Conservation (phyloP, 2,113 vertebrate species). For the Meriones unguiculatus region DNA sequence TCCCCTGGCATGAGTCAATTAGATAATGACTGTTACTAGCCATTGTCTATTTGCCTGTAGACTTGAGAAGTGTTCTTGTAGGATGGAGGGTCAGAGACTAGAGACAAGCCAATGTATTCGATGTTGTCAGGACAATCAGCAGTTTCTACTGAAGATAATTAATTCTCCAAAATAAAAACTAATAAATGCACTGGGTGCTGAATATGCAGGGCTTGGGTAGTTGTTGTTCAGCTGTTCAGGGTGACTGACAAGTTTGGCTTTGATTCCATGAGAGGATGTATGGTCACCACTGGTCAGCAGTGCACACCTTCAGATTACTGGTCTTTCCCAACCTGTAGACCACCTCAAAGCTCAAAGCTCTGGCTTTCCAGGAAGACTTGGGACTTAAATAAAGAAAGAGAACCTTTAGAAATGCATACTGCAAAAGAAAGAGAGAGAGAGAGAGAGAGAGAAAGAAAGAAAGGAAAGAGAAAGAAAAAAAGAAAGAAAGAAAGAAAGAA, state of each 20-base stretch:
- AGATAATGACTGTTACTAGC: neutral
- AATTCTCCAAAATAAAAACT: neutral
- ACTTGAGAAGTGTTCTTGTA: neutral
- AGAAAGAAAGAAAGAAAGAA: too few relatives aligned
- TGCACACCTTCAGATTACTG: neutral
- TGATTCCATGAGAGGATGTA: neutral
- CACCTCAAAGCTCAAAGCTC: neutral
- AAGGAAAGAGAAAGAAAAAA: too few relatives aligned
- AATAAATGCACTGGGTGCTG: too few relatives aligned
- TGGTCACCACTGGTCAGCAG: rapidly evolving
- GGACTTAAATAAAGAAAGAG: neutral
- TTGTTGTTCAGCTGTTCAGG: neutral
- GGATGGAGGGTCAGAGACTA: neutral
- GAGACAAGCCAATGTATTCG: neutral
- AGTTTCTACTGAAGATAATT: neutral
- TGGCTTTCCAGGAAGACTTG: neutral
- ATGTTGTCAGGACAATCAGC: neutral
- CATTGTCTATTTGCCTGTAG: neutral
- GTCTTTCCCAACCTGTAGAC: neutral
- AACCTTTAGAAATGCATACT: neutral
- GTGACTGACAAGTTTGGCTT: neutral
- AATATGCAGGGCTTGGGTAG: too few relatives aligned
- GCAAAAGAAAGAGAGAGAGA: too few relatives aligned
- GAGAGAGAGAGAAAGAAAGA: too few relatives aligned
- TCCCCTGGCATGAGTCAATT: rapidly evolving